Evolutionary conservation across 2,113 vertebrate species (phyloP), one percentile per base, ranked within the genome.

Genomic region (Rhabdomys dilectus): DNA sequence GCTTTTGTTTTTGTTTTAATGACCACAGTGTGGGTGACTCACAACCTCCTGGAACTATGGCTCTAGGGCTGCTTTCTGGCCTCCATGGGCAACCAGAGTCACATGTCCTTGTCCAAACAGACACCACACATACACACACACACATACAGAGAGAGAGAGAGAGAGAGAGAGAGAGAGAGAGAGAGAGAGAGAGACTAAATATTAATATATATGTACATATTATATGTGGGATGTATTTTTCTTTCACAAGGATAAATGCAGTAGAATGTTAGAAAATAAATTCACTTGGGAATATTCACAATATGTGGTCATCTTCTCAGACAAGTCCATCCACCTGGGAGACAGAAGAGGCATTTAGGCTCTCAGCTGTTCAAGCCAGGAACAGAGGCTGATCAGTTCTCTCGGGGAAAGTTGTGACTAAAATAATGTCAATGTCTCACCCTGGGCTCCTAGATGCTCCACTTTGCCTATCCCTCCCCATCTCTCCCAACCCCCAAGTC

Each of bases 391-490:
- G n/a, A 87, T 96, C 88, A 97, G 78, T 84, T 94, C 80, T 94
- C 31, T 78, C 17, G 29, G 36, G 95, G 89, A 94, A 94, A 9
- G 91, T 70, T 51, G 75, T 91, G 96, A 93, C 94, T 97, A 94
- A 96, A 97, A 96, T 39, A 86, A 96, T 95, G 93, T 92, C 96
- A 97, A 86, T 36, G 1, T 60, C 66, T 68, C 66, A 15, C 10
- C 12, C 12, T 68, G 70, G 85, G 39, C 95, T 97, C 88, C 68
- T 78, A 82, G 91, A 97, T 64, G 60, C 87, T 94, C 73, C 36
- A 62, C 78, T 75, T 0, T 97, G 75, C 92, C 93, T 75, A 31
- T 98, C 97, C 96, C n/a, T 78, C 93, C 60, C 89, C 0, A 0
- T 96, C 29, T 68, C 64, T 68, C 5, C 5, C 31, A 31, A 97